Conservation (phyloP, 2,888 invertebrate genomes). For the Deilephila elpenor region DNA sequence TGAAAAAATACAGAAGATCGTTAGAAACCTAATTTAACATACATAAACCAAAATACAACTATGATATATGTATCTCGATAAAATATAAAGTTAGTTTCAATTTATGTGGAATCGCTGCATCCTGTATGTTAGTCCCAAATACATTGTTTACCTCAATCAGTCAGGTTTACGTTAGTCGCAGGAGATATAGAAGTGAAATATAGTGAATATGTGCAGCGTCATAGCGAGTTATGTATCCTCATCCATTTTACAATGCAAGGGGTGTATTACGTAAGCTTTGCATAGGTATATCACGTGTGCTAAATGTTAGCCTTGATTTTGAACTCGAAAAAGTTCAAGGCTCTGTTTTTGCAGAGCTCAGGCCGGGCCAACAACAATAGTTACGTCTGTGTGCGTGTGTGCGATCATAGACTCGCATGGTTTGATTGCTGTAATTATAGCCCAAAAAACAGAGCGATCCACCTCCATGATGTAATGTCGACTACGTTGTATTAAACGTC, state of each 20-base stretch:
- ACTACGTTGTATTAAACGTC: constrained; percentile 1
- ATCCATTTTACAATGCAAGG: constrained; percentile 29
- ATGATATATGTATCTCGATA: too few relatives aligned
- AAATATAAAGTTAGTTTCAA: too few relatives aligned
- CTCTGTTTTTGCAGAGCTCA: constrained; percentile 74
- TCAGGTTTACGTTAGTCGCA: neutral
- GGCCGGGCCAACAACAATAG: constrained; percentile 66
- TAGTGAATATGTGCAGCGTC: too few relatives aligned
- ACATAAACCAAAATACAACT: too few relatives aligned
- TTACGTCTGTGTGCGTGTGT: constrained; percentile 53
- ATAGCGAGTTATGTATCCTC: too few relatives aligned
- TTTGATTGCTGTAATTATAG: constrained; percentile 49
- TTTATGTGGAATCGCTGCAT: too few relatives aligned
- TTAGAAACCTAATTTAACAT: too few relatives aligned
- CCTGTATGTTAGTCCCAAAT: too few relatives aligned
- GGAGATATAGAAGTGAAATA: constrained; percentile 25
- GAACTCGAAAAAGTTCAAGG: constrained; percentile 81
- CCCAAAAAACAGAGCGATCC: constrained; percentile 41
- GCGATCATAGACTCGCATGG: constrained; percentile 49
- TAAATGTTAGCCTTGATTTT: constrained; percentile 74
- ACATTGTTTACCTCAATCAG: neutral
- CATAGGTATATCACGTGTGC: constrained; percentile 69
- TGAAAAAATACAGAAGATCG: too few relatives aligned
- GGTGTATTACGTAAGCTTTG: constrained; percentile 71
- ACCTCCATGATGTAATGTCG: constrained; percentile 27